Base-by-base conservation (phyloP, 2,888 invertebrate genomes). In the Rhagonycha fulva region DNA sequence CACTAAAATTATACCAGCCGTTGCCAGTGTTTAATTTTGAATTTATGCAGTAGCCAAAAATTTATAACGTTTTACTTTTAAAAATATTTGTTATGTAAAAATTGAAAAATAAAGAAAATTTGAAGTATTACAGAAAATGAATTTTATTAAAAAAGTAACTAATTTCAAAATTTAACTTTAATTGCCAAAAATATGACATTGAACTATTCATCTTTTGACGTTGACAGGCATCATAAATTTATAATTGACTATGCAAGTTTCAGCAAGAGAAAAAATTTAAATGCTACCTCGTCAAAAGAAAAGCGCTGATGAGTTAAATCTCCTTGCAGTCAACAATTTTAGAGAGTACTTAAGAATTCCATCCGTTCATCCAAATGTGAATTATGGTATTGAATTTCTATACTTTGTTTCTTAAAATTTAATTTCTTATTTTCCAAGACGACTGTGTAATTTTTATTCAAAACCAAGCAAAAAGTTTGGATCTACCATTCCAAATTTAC, bases 341-440 rank as follows among this genome's bases (percentile, higher is more conserved):
- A 91, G 94, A 73, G 94, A 96, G 84, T 98, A 97, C 89, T 88
- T 98, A 71, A 90, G 91, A 81, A 96, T 97, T 82, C 94, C 95
- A 9, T 95, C 96, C 72, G 95, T 97, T 0, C 97, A 97, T 83
- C 97, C 98, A 0, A 88, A 95, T 84, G 90, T 96, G 5, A 91
- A 97, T 87, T 98, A 98, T 87, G 93, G 97, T 96, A 88, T 90
- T 91, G 88, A 83, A 75, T 19, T 30, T 9, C 3, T 5, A 62
- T 61, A 62, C 47, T 61, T 61, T 28, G 75, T 12, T 14, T 32
- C 66, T 26, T 75, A 14, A 14, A 70, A 28, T 14, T 72, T n/a
- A 19, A 19, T n/a, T 12, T 3, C 24, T 12, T 10, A 19, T 14
- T 7, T 76, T 79, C 68, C 19, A 69, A 95, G 95, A 90, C 85